Evolutionary conservation across 2,797 vertebrate species (phyloP).

Genomic region (Thripadectes ignobilis): DNA sequence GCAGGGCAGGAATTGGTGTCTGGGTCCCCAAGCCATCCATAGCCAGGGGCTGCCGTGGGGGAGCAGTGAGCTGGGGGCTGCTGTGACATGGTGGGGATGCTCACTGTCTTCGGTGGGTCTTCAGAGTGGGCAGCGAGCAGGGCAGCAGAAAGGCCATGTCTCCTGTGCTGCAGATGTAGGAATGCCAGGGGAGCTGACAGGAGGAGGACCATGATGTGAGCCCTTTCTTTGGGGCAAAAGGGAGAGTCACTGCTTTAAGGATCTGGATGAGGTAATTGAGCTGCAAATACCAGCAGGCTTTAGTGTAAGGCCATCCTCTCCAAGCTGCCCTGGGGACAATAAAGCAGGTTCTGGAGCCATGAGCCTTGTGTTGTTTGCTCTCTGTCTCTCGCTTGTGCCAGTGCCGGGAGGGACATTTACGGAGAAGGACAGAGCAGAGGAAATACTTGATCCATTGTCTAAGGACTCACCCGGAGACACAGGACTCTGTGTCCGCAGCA

Average conservation of each 20-base stretch:
- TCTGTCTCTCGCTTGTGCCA: neutral
- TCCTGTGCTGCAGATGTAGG: neutral
- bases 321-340: neutral
- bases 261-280: neutral
- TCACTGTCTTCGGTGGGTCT: neutral
- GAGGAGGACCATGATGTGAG: rapidly evolving
- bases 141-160: neutral
- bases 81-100: neutral
- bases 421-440: neutral
- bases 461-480: neutral
- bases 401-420: neutral
- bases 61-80: neutral
- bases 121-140: neutral
- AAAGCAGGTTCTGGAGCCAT: neutral
- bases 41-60: neutral
- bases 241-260: neutral
- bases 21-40: rapidly evolving
- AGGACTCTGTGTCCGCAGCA: neutral
- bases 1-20: neutral
- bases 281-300: neutral
- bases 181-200: neutral
- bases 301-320: neutral
- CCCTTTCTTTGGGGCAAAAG: neutral
- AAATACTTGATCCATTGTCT: neutral
- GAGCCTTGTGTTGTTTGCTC: rapidly evolving